These are phyloP conservation scores for Pollenia labialis DNA, from an alignment of 2,888 invertebrate genomes.

Conservation along the genomic window DNA sequence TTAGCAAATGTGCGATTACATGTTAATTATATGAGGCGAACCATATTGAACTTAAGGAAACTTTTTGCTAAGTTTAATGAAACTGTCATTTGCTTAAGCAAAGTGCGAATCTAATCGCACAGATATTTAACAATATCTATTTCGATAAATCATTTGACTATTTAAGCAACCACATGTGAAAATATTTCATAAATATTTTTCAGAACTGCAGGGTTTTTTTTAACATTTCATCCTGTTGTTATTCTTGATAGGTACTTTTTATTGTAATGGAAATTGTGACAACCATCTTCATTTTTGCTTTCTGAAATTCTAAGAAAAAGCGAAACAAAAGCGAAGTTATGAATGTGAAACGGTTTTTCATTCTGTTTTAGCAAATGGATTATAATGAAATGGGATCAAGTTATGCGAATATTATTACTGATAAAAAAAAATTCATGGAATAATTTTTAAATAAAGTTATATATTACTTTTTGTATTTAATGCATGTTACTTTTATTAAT, in stretches of 20 bases:
- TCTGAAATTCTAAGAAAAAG: not conserved
- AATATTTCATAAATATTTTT: too few species aligned
- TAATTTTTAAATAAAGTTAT: not conserved
- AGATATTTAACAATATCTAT: too few species aligned
- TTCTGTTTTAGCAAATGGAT: constrained; percentile 7
- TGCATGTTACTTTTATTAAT: too few species aligned
- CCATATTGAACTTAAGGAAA: too few species aligned
- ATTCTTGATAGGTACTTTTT: constrained; percentile 6
- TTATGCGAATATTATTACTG: constrained; percentile 31
- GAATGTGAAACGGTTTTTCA: not conserved
- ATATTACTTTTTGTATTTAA: not conserved
- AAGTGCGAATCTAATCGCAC: too few species aligned
- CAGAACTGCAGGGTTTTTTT: constrained; percentile 7
- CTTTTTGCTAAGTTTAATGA: too few species aligned
- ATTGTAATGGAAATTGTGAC: constrained; percentile 61
- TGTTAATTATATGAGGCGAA: too few species aligned
- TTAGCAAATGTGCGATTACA: too few species aligned
- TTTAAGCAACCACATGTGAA: too few species aligned
- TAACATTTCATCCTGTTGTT: constrained; percentile 54
- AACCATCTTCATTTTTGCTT: constrained; percentile 27
- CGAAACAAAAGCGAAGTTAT: constrained; percentile 15
- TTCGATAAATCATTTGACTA: too few species aligned
- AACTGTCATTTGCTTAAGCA: too few species aligned
- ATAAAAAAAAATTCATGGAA: not conserved
- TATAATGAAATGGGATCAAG: constrained; percentile 55